Evolutionary conservation across 2,797 vertebrate species (phyloP), one percentile per base, ranked within the genome.

Genomic region (Gymnoscopelus microlampas): DNA sequence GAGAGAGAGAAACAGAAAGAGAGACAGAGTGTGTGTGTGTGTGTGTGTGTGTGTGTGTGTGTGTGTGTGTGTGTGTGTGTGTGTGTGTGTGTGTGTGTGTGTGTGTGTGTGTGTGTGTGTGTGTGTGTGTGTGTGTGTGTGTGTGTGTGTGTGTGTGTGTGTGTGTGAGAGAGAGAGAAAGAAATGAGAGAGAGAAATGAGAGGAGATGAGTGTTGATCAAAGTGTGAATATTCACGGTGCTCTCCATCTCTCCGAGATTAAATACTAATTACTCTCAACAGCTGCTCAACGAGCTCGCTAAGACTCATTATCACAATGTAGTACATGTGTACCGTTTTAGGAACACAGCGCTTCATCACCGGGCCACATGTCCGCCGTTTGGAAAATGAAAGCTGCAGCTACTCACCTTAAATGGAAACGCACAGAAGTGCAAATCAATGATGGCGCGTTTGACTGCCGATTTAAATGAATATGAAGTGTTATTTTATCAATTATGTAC

Each of bases 251-350:
- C 86, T 82, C 78, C 29, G 4, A 88, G 87, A 91, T 87, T 87
- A 88, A 89, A 87, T 81, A 87, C 82, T 89, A 90, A 91, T 91
- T 91, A 88, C 81, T 83, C 87, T 87, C 88, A 90, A 87, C 89
- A 90, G 88, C 87, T 92, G 88, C 87, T 88, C 84, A 77, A 80
- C 79, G 87, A 89, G 85, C 79, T 87, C 10, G 53, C 87, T 83
- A 80, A 84, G 79, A 77, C 84, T 90, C 87, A 90, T 91, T 90
- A 91, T 86, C 83, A 84, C 86, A 82, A 67, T 83, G 85, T 88
- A 80, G 47, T 77, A 91, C 90, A 90, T 76, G 88, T 87, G 87
- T 89, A 89, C 80, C 73, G 78, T 86, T 90, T 88, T 74, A 64
- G 82, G 77, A 85, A 85, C 74, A 80, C 81, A 75, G 68, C 68